Evolutionary conservation across 1,140 invertebrate genomes (phyloP).

Genomic region (Ostrea edulis): DNA sequence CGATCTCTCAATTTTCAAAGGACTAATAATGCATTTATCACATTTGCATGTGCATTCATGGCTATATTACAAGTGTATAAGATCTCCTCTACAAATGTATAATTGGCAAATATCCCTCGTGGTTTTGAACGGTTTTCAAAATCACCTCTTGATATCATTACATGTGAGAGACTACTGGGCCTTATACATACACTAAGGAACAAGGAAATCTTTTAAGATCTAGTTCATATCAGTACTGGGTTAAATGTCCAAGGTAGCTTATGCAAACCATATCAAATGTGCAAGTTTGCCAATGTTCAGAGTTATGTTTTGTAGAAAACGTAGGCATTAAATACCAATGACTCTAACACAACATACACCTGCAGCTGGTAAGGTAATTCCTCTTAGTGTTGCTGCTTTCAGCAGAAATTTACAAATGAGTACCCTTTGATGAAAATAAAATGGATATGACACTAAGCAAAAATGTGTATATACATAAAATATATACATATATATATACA

Average conservation of each 20-base stretch:
- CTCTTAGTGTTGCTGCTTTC: too few relatives aligned
- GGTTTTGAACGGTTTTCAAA: background rate
- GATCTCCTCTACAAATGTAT: background rate
- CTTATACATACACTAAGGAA: background rate
- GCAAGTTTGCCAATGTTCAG: background rate
- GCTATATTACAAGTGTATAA: too few relatives aligned
- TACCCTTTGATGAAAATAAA: too few relatives aligned
- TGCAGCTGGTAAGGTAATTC: too few relatives aligned
- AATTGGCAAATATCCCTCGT: background rate
- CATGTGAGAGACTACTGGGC: background rate
- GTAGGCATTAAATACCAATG: too few relatives aligned
- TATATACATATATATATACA: too few relatives aligned
- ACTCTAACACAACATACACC: too few relatives aligned
- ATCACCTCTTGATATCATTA: background rate
- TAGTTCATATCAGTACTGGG: background rate
- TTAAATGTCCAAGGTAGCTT: background rate
- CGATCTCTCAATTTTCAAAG: background rate
- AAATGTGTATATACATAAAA: too few relatives aligned
- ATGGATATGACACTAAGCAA: too few relatives aligned
- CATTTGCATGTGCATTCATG: too few relatives aligned
- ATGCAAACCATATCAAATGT: background rate
- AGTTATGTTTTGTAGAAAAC: background rate
- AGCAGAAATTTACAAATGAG: too few relatives aligned
- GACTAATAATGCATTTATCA: too few relatives aligned
- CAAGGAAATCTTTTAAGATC: slow-evolving; percentile 21